Evolutionary conservation across 1,140 invertebrate species (phyloP), one percentile per base, ranked within the genome.

Genomic region (Drosophila bifasciata): DNA sequence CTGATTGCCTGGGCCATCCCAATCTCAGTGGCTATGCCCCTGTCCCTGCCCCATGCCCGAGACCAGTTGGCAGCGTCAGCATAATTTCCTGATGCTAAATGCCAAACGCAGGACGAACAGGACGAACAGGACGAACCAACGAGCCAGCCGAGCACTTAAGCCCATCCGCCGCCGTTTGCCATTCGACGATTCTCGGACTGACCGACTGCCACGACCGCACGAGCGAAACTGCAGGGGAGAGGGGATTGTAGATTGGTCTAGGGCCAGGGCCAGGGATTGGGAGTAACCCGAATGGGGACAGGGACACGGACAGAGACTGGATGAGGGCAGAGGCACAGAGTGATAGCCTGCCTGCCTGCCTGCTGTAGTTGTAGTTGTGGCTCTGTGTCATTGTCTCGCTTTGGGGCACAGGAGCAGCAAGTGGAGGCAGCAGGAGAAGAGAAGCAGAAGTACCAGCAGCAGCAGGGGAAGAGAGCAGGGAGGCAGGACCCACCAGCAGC

Each of bases 11-110:
- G 62, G 60, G 73, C 75, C n/a, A n/a, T 36, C 11, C 55, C 72
- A 75, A 52, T 66, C 61, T 52, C 60, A 51, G 23, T 73, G 56
- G 63, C 70, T 11, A 48, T 49, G 48, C 57, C 63, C 28, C 51
- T 59, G 45, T 76, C 59, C 51, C 13, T 46, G 25, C 56, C 71
- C 51, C 69, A 49, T 43, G 40, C 32, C 68, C 62, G 46, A 57
- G 66, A 45, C 70, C 75, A 80, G 81, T 89, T 89, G 85, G 89
- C 89, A 89, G 66, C 79, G 85, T 91, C 89, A 91, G 89, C 89
- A 91, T 90, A 83, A 91, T 91, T 89, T 91, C 85, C 89, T 84
- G 85, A 89, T 89, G 79, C 72, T 90, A 89, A 90, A 89, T 89
- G 85, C 85, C 89, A 91, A 83, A 86, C 66, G 78, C 83, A 78